Conservation (phyloP, 2,113 vertebrate genomes). For the Caranx ignobilis region DNA sequence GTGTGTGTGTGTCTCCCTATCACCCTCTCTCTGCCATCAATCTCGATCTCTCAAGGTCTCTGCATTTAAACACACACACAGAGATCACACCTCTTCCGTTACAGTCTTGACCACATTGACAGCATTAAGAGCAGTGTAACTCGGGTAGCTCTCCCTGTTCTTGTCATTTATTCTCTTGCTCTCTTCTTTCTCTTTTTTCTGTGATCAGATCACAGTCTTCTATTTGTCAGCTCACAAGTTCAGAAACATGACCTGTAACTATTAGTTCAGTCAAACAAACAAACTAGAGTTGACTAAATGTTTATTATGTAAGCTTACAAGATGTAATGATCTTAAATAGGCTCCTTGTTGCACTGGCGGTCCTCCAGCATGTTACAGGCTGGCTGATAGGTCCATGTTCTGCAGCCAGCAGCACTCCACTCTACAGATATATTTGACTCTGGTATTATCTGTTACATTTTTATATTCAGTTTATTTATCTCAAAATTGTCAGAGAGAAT, state of each 20-base stretch:
- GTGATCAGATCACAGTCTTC: background rate
- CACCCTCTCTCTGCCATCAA: conserved; percentile 36
- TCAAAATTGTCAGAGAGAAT: conserved; percentile 20
- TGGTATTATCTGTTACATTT: conserved; percentile 37
- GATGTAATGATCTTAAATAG: conserved; percentile 51
- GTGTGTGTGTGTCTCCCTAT: conserved; percentile 28
- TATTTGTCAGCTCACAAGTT: conserved; percentile 9
- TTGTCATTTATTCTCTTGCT: background rate
- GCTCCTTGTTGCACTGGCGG: conserved; percentile 51
- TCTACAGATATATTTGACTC: conserved; percentile 48
- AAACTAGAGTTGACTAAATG: conserved; percentile 28
- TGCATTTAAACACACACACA: conserved; percentile 1
- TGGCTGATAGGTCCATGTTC: conserved; percentile 31
- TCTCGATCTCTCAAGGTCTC: conserved; percentile 29
- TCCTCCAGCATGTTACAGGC: conserved; percentile 34
- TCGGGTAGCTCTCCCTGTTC: background rate
- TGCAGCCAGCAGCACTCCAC: conserved; percentile 32
- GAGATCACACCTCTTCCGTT: conserved; percentile 45
- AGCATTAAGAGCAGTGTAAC: conserved; percentile 35
- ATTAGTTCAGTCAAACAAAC: conserved; percentile 23
- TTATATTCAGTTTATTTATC: conserved; percentile 25
- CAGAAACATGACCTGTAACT: conserved; percentile 6
- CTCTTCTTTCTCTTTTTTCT: background rate
- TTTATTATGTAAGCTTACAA: conserved; percentile 37
- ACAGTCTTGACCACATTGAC: conserved; percentile 16